Base-by-base conservation (phyloP, 2,797 vertebrate species). In the Vultur gryphus region DNA sequence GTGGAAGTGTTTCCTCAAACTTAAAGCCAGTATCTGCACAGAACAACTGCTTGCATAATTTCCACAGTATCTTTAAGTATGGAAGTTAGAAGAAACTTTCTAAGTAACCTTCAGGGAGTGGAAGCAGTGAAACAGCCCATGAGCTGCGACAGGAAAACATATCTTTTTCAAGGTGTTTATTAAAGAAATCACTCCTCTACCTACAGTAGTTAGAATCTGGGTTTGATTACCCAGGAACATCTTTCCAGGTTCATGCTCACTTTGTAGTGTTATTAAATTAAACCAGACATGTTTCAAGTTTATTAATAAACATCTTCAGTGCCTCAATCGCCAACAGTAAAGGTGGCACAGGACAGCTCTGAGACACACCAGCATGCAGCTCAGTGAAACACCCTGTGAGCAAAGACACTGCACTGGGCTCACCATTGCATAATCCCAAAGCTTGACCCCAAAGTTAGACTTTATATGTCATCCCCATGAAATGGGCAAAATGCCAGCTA, bases 391-490 rank as follows among this genome's bases (percentile, higher is more conserved):
- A 20, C 35, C 25, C 70, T 13, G 35, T 15, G 5, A 35, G 31
- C 26, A 49, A 16, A 20, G 43, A 7, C 25, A 5, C 64, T 3
- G 54, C 64, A 2, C 46, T 2, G 64, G 26, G n/a, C 55, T 46
- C 39, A 2, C 20, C 23, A 5, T 3, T 10, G 12, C 29, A 3
- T 3, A 16, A 26, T 7, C 72, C 61, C 61, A 7, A 8, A 41
- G 55, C 55, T 12, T 17, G 10, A 28, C n/a, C 52, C 39, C 64
- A 7, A 41, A 21, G 25, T 16, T 6, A 16, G 16, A 10, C 25
- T 54, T 29, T 7, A 4, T 3, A 3, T 4, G 5, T 6, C 33
- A 23, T 5, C 28, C 48, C 29, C 0, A 0, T 23, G 6, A 39
- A 76, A 35, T 0, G 3, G n/a, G 59, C 10, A 73, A 55, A 48